Base-by-base conservation (phyloP, 2,888 invertebrate genomes). In the Apodemia duryi region DNA sequence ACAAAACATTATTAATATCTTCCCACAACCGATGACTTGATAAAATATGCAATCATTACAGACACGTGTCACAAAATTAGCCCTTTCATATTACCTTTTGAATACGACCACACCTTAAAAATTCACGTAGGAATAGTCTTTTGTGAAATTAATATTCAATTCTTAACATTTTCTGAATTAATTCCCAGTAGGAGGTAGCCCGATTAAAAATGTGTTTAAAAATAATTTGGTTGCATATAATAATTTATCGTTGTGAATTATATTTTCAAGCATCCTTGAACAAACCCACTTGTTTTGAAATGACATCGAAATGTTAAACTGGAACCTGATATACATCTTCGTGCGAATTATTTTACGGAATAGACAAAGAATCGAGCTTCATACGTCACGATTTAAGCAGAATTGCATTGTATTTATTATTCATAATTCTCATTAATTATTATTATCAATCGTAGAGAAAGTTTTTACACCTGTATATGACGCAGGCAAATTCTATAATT, bases 81-180 rank as follows among this genome's bases (percentile, higher is more conserved):
- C 66, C 67, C 65, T 65, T 67, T 67, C 41, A 62, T 21, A 41
- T 35, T 43, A 62, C 61, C 43, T 41, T 57, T 29, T 52, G 63
- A 66, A 57, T 62, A 49, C 52, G 63, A 62, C 28, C 9, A 5
- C 43, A 68, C 66, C 61, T 65, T 63, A n/a, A 11, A 51, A 32
- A 49, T 65, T 65, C 41, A 62, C 41, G 70, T 69, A 69, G 64
- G 72, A 71, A 13, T 35, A 13, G 13, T 13, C 57, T 60, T 60
- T 60, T 60, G 62, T 65, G 66, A 65, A 68, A 71, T 71, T 70
- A 66, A 73, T 77, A 64, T 66, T 66, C 60, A 54, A 62, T 65
- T 66, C 66, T 71, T 69, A 68, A 70, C 69, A 68, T 65, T 69
- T 68, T 51, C 62, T 61, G 62, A 66, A 68, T 68, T 70, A 66